These are phyloP conservation scores for Polia nebulosa DNA, from an alignment of 2,888 invertebrate genomes.

Conservation along the genomic window DNA sequence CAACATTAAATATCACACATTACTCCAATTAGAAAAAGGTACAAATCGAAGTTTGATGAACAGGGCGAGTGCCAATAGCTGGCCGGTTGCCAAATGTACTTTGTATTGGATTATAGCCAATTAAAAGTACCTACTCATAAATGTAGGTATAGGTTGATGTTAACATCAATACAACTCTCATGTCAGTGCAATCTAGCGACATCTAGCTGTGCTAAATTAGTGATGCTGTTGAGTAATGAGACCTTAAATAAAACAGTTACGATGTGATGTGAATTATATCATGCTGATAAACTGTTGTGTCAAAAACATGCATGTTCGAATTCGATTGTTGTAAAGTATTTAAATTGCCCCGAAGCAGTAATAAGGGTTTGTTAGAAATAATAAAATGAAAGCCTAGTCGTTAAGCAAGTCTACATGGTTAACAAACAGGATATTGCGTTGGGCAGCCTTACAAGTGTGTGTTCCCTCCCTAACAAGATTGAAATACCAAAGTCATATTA, in stretches of 20 bases:
- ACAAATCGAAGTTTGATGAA: conserved; percentile 89
- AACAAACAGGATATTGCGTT: conserved; percentile 85
- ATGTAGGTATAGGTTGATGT: conserved; percentile 74
- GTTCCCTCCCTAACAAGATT: conserved; percentile 86
- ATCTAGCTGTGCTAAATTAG: conserved; percentile 85
- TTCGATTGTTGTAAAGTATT: conserved; percentile 10
- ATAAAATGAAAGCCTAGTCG: conserved; percentile 77
- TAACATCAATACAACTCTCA: conserved; percentile 85
- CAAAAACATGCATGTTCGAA: conserved; percentile 36
- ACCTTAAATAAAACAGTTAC: conserved; percentile 68
- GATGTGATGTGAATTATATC: conserved; percentile 58
- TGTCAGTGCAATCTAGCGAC: conserved; percentile 82
- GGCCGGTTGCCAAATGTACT: conserved; percentile 87
- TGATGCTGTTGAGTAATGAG: conserved; percentile 75
- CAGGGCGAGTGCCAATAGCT: conserved; percentile 87
- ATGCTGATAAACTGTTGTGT: conserved; percentile 50
- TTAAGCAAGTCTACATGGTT: conserved; percentile 77
- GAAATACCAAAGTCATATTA: conserved; percentile 87
- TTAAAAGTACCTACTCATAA: conserved; percentile 87
- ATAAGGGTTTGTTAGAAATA: conserved; percentile 51
- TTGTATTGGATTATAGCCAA: conserved; percentile 91
- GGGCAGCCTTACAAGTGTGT: conserved; percentile 84
- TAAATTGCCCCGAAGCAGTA: conserved; percentile 20
- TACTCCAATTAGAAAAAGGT: conserved; percentile 86
- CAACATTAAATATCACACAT: conserved; percentile 71